Conservation (phyloP, 2,888 invertebrate genomes). For the Xylocampa areola region DNA sequence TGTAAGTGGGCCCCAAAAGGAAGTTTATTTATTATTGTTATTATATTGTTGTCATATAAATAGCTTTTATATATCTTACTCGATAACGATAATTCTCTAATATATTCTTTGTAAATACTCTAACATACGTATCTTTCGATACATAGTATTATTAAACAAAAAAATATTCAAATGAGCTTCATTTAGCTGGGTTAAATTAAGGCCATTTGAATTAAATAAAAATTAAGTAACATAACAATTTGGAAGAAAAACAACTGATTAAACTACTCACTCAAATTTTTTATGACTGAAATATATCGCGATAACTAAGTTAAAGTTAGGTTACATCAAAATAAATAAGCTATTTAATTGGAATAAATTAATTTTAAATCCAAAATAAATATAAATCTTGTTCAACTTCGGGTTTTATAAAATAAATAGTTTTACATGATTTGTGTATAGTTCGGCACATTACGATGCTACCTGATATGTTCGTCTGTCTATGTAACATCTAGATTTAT, state of each 20-base stretch:
- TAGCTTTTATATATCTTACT: constrained; percentile 73
- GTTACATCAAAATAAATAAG: constrained; percentile 28
- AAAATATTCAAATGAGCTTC: constrained; percentile 76
- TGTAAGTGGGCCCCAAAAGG: constrained; percentile 78
- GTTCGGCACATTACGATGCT: constrained; percentile 70
- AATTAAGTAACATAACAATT: constrained; percentile 39
- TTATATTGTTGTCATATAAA: constrained; percentile 67
- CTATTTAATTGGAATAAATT: neutral
- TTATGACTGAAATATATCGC: constrained; percentile 4
- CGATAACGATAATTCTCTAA: constrained; percentile 75
- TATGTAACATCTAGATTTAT: constrained; percentile 57
- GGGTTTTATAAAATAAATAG: constrained; percentile 52
- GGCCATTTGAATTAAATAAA: constrained; percentile 73
- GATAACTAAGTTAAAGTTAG: constrained; percentile 9
- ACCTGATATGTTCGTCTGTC: constrained; percentile 64
- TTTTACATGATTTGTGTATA: constrained; percentile 58
- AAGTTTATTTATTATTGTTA: no score
- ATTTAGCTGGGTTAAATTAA: constrained; percentile 86
- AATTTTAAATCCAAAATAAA: constrained; percentile 25
- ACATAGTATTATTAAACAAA: constrained; percentile 55
- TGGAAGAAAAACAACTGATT: constrained; percentile 5
- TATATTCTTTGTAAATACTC: constrained; percentile 74
- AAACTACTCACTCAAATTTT: constrained; percentile 16
- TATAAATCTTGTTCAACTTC: constrained; percentile 73
- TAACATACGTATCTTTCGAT: constrained; percentile 64